A percentile compares a stretch with the other conserved stretches of the same genome.
These are phyloP conservation scores for Brachionus rubens DNA, from an alignment of 1,140 invertebrate species.

Conservation along the genomic window DNA sequence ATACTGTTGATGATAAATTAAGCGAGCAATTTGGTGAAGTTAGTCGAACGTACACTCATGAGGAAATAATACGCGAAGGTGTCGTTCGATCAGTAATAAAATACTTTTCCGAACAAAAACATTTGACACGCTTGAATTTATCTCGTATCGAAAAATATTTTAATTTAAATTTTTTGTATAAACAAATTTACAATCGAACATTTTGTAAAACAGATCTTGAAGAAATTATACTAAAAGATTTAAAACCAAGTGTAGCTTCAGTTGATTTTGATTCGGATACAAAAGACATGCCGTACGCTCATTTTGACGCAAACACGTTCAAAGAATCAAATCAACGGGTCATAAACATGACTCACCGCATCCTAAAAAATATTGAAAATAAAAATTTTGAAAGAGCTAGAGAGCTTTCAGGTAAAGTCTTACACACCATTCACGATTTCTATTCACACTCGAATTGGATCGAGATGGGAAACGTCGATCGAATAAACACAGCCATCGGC, in stretches of 20 bases:
- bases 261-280: conserved; percentile 31
- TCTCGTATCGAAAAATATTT: conserved; percentile 4
- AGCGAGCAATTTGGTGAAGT: background rate
- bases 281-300: conserved; percentile 14
- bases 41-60: background rate
- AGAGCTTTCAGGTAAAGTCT: background rate
- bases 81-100: background rate
- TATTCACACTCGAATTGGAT: conserved; percentile 45
- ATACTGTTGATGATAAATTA: too few species aligned
- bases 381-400: background rate
- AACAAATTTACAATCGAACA: background rate
- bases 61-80: background rate
- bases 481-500: background rate
- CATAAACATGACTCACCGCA: background rate
- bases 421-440: conserved; percentile 45
- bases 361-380: background rate
- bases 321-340: conserved; percentile 6
- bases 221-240: background rate
- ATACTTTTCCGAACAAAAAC: background rate
- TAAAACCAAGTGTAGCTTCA: background rate
- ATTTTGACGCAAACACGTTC: conserved; percentile 41
- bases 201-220: background rate
- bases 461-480: conserved; percentile 22
- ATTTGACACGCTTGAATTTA: background rate
- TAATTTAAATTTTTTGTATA: background rate